Evolutionary conservation across 2,113 vertebrate genomes (phyloP).

Genomic region (Syngnathus scovelli): DNA sequence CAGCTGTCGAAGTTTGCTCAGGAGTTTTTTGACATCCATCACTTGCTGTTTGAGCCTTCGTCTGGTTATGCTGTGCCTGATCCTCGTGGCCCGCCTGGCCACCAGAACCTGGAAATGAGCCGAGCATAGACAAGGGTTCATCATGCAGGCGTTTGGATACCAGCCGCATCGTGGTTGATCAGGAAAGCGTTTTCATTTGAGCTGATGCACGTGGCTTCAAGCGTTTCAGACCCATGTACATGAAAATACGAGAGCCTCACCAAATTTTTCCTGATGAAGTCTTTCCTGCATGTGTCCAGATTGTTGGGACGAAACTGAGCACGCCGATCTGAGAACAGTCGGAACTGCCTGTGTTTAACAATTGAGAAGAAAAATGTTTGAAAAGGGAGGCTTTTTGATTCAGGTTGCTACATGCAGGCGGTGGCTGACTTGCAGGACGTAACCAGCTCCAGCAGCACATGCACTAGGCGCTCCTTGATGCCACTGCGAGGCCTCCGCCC

Average conservation of each 20-base stretch:
- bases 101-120: conserved; percentile 52
- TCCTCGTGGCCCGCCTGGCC: conserved; percentile 77
- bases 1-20: conserved; percentile 75
- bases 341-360: conserved; percentile 75
- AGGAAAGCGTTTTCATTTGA: too few relatives aligned
- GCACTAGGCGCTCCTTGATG: conserved; percentile 70
- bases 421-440: conserved; percentile 82
- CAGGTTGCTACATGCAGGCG: neutral
- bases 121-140: neutral
- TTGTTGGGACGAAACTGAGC: conserved; percentile 77
- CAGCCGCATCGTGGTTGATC: too few relatives aligned
- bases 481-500: conserved; percentile 72
- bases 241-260: conserved; percentile 60
- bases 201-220: too few relatives aligned
- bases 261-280: conserved; percentile 75
- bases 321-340: conserved; percentile 67
- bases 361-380: neutral
- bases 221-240: too few relatives aligned
- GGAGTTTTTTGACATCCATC: conserved; percentile 69
- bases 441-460: conserved; percentile 81
- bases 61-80: conserved; percentile 63
- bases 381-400: too few relatives aligned
- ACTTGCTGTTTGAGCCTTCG: conserved; percentile 71
- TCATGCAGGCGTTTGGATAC: too few relatives aligned
- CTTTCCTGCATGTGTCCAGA: conserved; percentile 77